Evolutionary conservation across 1,140 invertebrate species (phyloP), one percentile per base, ranked within the genome.

Genomic region (Lordiphosa stackelbergi): DNA sequence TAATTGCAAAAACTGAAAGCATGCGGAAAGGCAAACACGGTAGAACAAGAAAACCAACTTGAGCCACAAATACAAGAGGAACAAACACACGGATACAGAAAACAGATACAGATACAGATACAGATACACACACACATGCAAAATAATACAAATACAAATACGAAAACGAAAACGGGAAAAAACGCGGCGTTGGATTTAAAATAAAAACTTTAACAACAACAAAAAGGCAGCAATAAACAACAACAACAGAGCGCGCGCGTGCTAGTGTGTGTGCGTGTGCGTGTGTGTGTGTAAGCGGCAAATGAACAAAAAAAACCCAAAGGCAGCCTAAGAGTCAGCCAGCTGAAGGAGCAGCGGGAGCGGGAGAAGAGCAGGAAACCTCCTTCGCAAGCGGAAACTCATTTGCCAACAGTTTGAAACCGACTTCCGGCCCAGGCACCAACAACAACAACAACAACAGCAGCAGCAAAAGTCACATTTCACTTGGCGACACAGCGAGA

Each of bases 381-480:
- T 66, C 68, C 62, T 57, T 53, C 52, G 56, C 61, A 72, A 72
- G 49, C 69, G 69, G 69, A 72, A 72, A 72, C 69, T 72, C 69
- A 72, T 72, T 72, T 72, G 69, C 69, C 69, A 72, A 72, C 69
- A 72, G 69, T 72, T 72, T 72, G 69, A 72, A 72, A 72, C 61
- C 55, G 56, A 72, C 69, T 72, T 72, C 69, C 69, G 62, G 62
- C 62, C 55, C 62, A 62, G n/a, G n/a, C n/a, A n/a, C n/a, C n/a
- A n/a, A n/a, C n/a, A n/a, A n/a, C n/a, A n/a, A n/a, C n/a, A n/a
- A n/a, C n/a, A n/a, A n/a, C n/a, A n/a, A n/a, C n/a, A n/a, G n/a
- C n/a, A n/a, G n/a, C n/a, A 46, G 63, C 66, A 69, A 69, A 69
- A 69, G 57, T 55, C 66, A 55, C 45, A 69, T 69, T 62, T 46